Percentiles rank a stretch among this genome's conserved stretches.
Evolutionary conservation across 2,888 invertebrate species (phyloP).

Genomic region (Caenorhabditis plicata): DNA sequence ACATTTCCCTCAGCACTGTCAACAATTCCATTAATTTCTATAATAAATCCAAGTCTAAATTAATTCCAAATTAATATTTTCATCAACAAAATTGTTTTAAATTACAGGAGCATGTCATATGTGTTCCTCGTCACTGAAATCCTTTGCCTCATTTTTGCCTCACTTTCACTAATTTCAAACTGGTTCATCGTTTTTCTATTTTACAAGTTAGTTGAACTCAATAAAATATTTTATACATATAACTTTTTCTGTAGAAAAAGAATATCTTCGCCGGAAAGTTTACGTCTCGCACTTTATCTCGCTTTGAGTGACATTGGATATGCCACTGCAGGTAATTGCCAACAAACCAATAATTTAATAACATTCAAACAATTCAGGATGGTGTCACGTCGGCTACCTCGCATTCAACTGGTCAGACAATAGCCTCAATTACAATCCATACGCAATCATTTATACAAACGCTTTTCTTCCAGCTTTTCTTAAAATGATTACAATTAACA

Average conservation of each 20-base stretch:
- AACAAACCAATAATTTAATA: neutral
- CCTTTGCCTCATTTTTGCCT: constrained; percentile 11
- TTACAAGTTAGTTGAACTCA: constrained; percentile 6
- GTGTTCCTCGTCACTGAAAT: constrained; percentile 21
- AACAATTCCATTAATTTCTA: no score
- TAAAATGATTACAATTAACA: constrained; percentile 20
- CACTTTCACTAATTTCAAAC: constrained; percentile 14
- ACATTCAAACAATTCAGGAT: neutral
- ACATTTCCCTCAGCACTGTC: no score
- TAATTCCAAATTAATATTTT: no score
- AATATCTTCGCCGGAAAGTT: constrained; percentile 13
- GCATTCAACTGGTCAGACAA: constrained; percentile 18
- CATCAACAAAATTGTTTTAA: neutral
- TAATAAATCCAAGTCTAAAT: no score
- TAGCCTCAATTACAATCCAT: constrained; percentile 21
- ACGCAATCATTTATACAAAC: constrained; percentile 19
- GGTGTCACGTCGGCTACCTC: constrained; percentile 16
- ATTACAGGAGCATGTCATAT: constrained; percentile 8
- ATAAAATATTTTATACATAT: neutral
- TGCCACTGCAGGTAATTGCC: constrained; percentile 5
- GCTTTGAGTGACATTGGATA: constrained; percentile 24
- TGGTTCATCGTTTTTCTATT: constrained; percentile 15
- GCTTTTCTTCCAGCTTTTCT: constrained; percentile 22
- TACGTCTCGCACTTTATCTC: constrained; percentile 21
- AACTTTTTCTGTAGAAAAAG: constrained; percentile 14